Percentiles rank a stretch among this genome's conserved stretches.
These are phyloP conservation scores for Potamarius usumacintae DNA, from an alignment of 2,113 vertebrate species.

Conservation along the genomic window DNA sequence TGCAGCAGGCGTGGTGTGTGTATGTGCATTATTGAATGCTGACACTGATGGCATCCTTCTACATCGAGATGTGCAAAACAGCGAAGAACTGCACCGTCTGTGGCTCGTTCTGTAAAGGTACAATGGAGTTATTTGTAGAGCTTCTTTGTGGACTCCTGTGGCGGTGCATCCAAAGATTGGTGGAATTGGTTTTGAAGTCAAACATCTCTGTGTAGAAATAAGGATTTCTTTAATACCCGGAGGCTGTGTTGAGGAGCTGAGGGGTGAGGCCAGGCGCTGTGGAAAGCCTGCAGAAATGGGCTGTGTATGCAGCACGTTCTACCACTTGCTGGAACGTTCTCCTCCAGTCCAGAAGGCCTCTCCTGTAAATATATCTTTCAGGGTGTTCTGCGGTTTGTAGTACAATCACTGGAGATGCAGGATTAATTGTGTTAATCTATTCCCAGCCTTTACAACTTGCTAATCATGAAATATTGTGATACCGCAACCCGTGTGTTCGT, in stretches of 20 bases:
- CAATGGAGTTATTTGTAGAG: constrained; percentile 11
- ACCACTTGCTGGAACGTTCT: constrained; percentile 22
- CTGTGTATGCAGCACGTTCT: constrained; percentile 18
- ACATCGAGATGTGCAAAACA: not conserved
- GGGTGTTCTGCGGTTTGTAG: not conserved
- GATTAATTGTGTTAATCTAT: not conserved
- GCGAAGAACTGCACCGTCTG: not conserved
- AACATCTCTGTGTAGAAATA: constrained; percentile 12
- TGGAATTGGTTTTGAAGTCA: constrained; percentile 3
- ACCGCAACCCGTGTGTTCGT: not conserved
- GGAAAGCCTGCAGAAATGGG: not conserved
- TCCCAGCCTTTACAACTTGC: not conserved
- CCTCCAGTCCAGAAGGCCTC: constrained; percentile 16
- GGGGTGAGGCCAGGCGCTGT: constrained; percentile 19
- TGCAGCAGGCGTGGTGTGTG: not conserved
- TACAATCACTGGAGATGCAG: not conserved
- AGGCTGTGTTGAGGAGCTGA: constrained; percentile 23
- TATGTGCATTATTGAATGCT: not conserved
- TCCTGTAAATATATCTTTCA: not conserved
- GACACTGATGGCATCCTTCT: constrained; percentile 3
- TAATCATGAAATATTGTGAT: not conserved
- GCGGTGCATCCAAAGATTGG: not conserved
- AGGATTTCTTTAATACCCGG: not conserved
- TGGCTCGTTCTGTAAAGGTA: not conserved
- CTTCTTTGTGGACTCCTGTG: not conserved